Conservation (phyloP, 1,140 invertebrate genomes). For the Drosophila fuyamai region DNA sequence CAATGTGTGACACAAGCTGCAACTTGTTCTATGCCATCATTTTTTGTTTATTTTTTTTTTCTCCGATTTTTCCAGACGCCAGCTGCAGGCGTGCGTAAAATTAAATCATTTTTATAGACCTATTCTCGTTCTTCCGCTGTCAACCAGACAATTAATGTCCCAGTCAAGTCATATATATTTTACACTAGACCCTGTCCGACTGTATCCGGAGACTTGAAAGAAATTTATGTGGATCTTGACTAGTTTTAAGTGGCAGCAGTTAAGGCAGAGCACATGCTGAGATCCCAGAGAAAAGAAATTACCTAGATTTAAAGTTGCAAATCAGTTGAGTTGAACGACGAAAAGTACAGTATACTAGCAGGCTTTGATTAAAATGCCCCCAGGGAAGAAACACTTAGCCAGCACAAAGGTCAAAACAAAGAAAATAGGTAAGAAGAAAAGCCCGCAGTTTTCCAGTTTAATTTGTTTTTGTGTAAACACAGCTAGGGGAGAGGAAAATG, state of each 20-base stretch:
- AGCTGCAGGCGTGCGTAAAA: slow-evolving; percentile 65
- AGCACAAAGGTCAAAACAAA: slow-evolving; percentile 29
- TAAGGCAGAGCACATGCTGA: slow-evolving; percentile 52
- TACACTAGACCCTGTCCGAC: slow-evolving; percentile 37
- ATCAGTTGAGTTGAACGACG: slow-evolving; percentile 22
- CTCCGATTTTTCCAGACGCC: slow-evolving; percentile 7
- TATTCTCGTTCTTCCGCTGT: slow-evolving; percentile 29
- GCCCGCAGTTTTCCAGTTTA: slow-evolving; percentile 36
- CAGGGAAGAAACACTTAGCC: slow-evolving; percentile 8
- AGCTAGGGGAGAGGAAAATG: background rate
- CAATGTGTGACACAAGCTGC: slow-evolving; percentile 36
- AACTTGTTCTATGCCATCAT: slow-evolving; percentile 21
- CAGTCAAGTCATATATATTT: slow-evolving; percentile 55
- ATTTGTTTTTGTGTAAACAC: slow-evolving; percentile 46
- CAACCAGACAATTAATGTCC: slow-evolving; percentile 66
- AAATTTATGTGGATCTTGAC: slow-evolving; percentile 62
- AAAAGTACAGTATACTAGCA: slow-evolving; percentile 43
- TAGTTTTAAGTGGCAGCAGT: slow-evolving; percentile 55
- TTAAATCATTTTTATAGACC: slow-evolving; percentile 79
- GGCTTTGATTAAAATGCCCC: slow-evolving; percentile 64
- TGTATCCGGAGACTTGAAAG: slow-evolving; percentile 20
- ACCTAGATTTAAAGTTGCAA: slow-evolving; percentile 50
- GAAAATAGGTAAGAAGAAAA: slow-evolving; percentile 9
- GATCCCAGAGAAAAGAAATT: slow-evolving; percentile 23
- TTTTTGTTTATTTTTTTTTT: slow-evolving; percentile 30